Conservation (phyloP, 2,888 invertebrate genomes). For the Drosophila neutralis region DNA sequence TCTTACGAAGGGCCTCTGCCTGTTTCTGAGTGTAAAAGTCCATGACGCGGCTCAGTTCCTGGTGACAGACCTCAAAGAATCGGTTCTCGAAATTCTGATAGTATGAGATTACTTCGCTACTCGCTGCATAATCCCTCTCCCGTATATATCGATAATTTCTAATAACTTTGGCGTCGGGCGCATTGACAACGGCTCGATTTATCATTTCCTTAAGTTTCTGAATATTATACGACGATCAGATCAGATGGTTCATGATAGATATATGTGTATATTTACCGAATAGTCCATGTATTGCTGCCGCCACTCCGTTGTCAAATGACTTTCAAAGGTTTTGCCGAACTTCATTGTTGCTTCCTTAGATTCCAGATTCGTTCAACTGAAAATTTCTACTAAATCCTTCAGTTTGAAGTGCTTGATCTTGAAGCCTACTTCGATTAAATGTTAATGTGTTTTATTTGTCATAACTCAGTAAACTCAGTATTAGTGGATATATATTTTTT, state of each 20-base stretch:
- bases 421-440: not conserved
- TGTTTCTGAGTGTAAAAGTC: constrained; percentile 98
- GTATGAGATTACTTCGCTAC: not conserved
- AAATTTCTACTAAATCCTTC: not conserved
- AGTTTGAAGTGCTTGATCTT: not conserved
- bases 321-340: constrained; percentile 97
- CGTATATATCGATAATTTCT: not conserved
- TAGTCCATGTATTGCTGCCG: constrained; percentile 97
- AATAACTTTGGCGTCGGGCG: constrained; percentile 85
- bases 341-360: constrained; percentile 88
- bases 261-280: constrained; percentile 85
- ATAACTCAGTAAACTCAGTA: not conserved
- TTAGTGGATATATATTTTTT: not conserved
- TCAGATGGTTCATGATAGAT: not conserved
- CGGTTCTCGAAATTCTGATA: constrained; percentile 87
- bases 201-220: constrained; percentile 94
- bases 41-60: constrained; percentile 96
- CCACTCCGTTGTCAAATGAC: constrained; percentile 99
- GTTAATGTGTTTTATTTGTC: not conserved
- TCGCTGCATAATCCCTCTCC: not conserved
- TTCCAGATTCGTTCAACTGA: not conserved
- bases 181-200: constrained; percentile 92
- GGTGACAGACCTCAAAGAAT: constrained; percentile 95
- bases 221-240: not conserved
- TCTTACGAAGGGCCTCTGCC: constrained; percentile 97